A percentile compares a stretch with the other conserved stretches of the same genome.
phyloP scores from a whole-genome alignment of 2,888 invertebrate genomes.

The Odiellus spinosus region DNA sequence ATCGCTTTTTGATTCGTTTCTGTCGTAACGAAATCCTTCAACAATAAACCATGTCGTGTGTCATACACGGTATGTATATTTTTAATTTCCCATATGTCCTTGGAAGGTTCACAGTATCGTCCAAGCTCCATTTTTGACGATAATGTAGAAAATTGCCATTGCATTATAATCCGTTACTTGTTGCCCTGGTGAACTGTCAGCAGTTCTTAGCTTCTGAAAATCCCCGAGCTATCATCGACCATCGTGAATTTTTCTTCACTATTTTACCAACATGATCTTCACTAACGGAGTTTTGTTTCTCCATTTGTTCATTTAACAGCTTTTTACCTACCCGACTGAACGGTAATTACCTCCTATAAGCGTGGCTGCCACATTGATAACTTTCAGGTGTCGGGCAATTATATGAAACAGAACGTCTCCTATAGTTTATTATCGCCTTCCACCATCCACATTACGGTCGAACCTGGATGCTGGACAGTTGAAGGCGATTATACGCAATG shows the following conservation, averaged over 20 bases:
- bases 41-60: not conserved
- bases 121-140: slow-evolving; percentile 1
- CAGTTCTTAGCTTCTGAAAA: not conserved
- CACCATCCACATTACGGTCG: no score
- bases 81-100: slow-evolving; percentile 1
- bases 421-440: no score
- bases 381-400: no score
- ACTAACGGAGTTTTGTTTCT: no score
- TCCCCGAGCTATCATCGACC: slow-evolving; percentile 2
- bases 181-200: not conserved
- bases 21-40: slow-evolving; percentile 4
- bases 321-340: no score
- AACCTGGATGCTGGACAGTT: no score
- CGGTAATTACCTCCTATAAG: no score
- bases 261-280: no score
- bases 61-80: slow-evolving; percentile 6
- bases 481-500: no score
- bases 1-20: not conserved
- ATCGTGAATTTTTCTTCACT: not conserved
- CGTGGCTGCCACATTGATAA: no score
- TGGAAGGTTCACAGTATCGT: slow-evolving; percentile 4
- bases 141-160: not conserved
- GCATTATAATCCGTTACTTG: slow-evolving; percentile 1
- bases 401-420: no score
- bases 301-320: no score